Evolutionary conservation across 2,888 invertebrate genomes (phyloP).

Genomic region (Apodemia zela): DNA sequence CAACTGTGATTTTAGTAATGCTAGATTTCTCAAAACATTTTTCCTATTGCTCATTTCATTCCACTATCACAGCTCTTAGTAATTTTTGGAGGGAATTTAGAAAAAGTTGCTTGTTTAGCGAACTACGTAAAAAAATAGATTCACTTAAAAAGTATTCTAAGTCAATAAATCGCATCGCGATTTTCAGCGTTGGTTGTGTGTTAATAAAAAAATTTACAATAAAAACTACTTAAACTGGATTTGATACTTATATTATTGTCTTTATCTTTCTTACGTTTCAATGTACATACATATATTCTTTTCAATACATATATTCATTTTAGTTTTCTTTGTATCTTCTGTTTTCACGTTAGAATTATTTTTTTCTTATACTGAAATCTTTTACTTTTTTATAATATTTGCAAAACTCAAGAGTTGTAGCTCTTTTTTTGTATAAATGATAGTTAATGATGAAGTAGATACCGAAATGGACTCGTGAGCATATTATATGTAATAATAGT

Average conservation of each 20-base stretch:
- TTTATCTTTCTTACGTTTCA: conserved; percentile 26
- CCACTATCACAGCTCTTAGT: neutral
- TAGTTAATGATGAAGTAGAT: neutral
- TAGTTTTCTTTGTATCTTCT: neutral
- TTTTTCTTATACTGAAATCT: neutral
- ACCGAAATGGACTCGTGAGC: neutral
- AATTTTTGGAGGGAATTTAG: neutral
- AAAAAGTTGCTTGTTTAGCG: conserved; percentile 27
- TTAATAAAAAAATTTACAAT: too few relatives aligned
- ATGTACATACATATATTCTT: neutral
- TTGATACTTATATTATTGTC: conserved; percentile 13
- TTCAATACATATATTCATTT: neutral
- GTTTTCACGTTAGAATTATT: neutral
- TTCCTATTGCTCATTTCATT: conserved; percentile 3
- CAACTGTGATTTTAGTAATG: conserved; percentile 53
- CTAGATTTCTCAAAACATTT: conserved; percentile 3
- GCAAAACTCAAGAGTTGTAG: neutral
- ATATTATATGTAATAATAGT: neutral
- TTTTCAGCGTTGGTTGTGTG: too few relatives aligned
- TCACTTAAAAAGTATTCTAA: too few relatives aligned
- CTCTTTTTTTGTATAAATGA: neutral
- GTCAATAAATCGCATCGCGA: too few relatives aligned
- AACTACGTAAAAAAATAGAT: conserved; percentile 3
- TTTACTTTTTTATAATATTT: neutral
- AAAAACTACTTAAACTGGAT: neutral